phyloP scores from a whole-genome alignment of 53 echinoderm and acorn worm species.

The Hippasteria phrygiana region DNA sequence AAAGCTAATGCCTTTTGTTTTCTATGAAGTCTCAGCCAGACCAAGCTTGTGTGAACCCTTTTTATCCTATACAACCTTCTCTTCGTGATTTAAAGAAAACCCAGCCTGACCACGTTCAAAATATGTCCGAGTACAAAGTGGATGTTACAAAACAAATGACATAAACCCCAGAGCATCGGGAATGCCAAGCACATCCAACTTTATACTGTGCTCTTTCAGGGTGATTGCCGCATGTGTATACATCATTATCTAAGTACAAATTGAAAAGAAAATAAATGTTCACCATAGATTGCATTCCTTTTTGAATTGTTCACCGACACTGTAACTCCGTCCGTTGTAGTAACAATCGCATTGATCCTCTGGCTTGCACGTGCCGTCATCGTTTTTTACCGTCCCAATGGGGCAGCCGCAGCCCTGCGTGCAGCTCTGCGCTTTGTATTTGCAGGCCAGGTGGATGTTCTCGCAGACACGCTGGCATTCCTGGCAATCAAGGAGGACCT shows the following conservation, averaged over 20 bases:
- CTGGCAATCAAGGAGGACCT: constrained; percentile 71
- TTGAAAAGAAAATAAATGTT: neutral
- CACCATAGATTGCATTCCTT: constrained; percentile 85
- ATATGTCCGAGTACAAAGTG: too few relatives aligned
- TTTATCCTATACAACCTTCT: too few relatives aligned
- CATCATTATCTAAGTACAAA: neutral
- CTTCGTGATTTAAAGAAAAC: too few relatives aligned
- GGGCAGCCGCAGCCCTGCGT: constrained; percentile 89
- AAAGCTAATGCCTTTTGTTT: too few relatives aligned
- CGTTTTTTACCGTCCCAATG: constrained; percentile 48
- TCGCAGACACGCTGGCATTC: constrained; percentile 53
- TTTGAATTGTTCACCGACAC: neutral
- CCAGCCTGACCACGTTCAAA: too few relatives aligned
- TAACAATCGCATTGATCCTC: constrained; percentile 74
- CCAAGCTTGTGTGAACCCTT: too few relatives aligned
- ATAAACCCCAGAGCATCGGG: too few relatives aligned
- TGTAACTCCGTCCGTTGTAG: constrained; percentile 41
- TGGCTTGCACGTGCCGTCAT: constrained; percentile 49
- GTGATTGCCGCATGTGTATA: too few relatives aligned
- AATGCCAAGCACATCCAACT: too few relatives aligned
- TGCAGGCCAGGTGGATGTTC: constrained; percentile 40
- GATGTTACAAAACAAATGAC: too few relatives aligned
- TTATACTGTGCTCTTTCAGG: too few relatives aligned
- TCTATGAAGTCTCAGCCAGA: too few relatives aligned
- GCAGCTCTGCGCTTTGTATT: constrained; percentile 39